Conservation (phyloP, 2,888 invertebrate genomes). For the Pocota personata region DNA sequence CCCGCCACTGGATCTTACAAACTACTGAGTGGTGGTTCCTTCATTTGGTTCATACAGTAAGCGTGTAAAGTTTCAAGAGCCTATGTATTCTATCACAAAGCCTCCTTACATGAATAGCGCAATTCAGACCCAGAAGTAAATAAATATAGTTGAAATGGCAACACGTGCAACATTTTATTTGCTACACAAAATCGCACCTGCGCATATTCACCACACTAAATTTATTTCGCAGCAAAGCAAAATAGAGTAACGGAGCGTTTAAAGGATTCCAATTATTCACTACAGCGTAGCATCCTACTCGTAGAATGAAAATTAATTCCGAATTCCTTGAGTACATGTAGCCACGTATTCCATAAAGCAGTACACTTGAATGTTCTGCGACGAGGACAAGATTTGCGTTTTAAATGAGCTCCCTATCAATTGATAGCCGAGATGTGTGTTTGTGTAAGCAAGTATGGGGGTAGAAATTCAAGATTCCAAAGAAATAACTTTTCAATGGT, state of each 20-base stretch:
- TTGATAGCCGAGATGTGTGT: slow-evolving; percentile 38
- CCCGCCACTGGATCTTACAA: no score
- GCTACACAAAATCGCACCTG: neutral
- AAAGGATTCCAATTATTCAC: slow-evolving; percentile 38
- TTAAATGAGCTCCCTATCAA: slow-evolving; percentile 58
- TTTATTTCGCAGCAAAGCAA: neutral
- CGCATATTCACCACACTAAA: slow-evolving; percentile 34
- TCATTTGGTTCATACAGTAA: no score
- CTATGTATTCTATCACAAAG: no score
- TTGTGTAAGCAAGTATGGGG: slow-evolving; percentile 8
- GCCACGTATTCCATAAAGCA: slow-evolving; percentile 59
- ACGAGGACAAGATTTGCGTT: slow-evolving; percentile 68
- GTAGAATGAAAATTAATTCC: slow-evolving; percentile 34
- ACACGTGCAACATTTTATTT: neutral
- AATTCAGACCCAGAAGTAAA: neutral
- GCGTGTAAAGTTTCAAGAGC: no score
- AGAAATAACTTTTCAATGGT: slow-evolving; percentile 66
- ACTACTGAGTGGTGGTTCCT: no score
- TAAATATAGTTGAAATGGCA: slow-evolving; percentile 8
- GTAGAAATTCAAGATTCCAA: slow-evolving; percentile 41
- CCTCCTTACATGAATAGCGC: no score
- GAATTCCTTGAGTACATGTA: slow-evolving; percentile 54
- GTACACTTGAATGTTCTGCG: slow-evolving; percentile 49
- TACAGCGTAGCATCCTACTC: slow-evolving; percentile 20
- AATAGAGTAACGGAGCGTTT: neutral